Conservation (phyloP, 2,888 invertebrate genomes). For the Oxycera nigricornis region DNA sequence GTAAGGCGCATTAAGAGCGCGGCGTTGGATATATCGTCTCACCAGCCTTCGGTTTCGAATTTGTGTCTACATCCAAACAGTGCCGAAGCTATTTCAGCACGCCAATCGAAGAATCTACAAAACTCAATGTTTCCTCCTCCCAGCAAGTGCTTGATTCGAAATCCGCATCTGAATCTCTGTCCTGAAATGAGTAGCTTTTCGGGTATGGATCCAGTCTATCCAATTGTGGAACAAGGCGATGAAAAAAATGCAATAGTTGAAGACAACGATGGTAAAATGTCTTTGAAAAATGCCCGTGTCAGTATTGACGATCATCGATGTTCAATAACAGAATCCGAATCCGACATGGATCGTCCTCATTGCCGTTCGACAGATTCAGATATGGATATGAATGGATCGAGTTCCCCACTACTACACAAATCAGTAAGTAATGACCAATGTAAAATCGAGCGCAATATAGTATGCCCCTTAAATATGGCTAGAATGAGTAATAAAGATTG, state of each 20-base stretch:
- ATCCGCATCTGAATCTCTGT: slow-evolving; percentile 74
- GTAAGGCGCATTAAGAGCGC: slow-evolving; percentile 75
- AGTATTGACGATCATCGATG: slow-evolving; percentile 34
- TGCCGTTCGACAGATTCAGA: slow-evolving; percentile 67
- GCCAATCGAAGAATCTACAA: slow-evolving; percentile 72
- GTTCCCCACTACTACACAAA: slow-evolving; percentile 72
- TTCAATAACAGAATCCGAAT: slow-evolving; percentile 51
- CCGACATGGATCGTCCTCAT: slow-evolving; percentile 52
- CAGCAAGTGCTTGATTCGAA: slow-evolving; percentile 73
- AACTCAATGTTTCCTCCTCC: slow-evolving; percentile 72
- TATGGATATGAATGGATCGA: slow-evolving; percentile 74
- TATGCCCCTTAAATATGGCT: background rate
- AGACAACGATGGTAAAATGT: slow-evolving; percentile 65
- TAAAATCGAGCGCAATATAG: background rate
- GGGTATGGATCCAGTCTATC: slow-evolving; percentile 73
- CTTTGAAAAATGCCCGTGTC: slow-evolving; percentile 65
- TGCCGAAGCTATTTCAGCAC: slow-evolving; percentile 75
- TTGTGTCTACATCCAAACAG: slow-evolving; percentile 83
- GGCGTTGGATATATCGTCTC: slow-evolving; percentile 74
- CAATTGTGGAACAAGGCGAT: slow-evolving; percentile 84
- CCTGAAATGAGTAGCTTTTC: slow-evolving; percentile 63
- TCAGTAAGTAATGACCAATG: background rate
- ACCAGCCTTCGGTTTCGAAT: slow-evolving; percentile 72
- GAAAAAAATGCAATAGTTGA: slow-evolving; percentile 66
- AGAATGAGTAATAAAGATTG: slow-evolving; percentile 48